phyloP scores from a whole-genome alignment of 2,888 invertebrate species.

The Eupsilia transversa region DNA sequence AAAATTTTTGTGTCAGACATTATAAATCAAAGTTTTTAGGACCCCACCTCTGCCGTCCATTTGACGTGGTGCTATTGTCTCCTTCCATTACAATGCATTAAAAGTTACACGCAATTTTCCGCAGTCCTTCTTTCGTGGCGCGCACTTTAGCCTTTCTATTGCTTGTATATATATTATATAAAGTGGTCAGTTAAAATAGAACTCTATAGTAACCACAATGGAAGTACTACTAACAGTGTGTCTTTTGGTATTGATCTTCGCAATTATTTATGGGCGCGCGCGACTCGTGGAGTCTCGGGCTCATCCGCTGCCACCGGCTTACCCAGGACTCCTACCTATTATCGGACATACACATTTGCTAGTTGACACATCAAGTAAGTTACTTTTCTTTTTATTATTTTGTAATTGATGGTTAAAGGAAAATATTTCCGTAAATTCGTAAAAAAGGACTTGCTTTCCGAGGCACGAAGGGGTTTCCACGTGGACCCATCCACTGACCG shows the following conservation, averaged over 20 bases:
- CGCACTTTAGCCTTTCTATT: too few relatives aligned
- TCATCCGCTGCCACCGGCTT: slow-evolving; percentile 15
- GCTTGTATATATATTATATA: neutral
- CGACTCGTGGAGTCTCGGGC: neutral
- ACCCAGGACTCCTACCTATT: slow-evolving; percentile 2
- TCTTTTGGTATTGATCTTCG: neutral
- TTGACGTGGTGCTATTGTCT: too few relatives aligned
- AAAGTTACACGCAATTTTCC: too few relatives aligned
- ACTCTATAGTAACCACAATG: neutral
- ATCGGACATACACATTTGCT: slow-evolving; percentile 8
- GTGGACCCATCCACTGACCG: too few relatives aligned
- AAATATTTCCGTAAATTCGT: neutral
- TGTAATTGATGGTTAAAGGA: neutral
- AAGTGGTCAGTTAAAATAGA: neutral
- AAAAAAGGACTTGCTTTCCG: too few relatives aligned
- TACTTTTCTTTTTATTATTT: neutral
- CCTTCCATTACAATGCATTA: too few relatives aligned
- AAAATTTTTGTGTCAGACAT: too few relatives aligned
- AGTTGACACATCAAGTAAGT: slow-evolving; percentile 2
- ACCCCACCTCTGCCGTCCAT: too few relatives aligned
- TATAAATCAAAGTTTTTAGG: too few relatives aligned
- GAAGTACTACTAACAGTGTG: neutral
- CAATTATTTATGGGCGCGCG: neutral
- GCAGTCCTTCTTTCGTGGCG: too few relatives aligned
- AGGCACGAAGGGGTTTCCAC: too few relatives aligned